phyloP scores from a whole-genome alignment of 2,888 invertebrate species.

The Eugnorisma glareosa region DNA sequence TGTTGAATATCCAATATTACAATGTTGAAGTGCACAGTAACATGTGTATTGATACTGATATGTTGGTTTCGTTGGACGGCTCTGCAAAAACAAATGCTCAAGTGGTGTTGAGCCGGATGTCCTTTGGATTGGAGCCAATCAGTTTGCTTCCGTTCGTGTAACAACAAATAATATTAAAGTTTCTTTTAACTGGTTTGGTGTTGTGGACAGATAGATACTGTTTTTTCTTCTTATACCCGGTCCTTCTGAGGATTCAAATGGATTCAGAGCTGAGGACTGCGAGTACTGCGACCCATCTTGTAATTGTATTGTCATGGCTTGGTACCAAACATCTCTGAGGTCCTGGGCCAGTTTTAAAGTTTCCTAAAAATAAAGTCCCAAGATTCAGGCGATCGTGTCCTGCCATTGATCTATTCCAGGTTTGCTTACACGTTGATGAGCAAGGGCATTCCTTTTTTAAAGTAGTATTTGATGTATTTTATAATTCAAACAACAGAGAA shows the following conservation, averaged over 20 bases:
- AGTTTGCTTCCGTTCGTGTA: slow-evolving; percentile 66
- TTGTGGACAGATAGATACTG: slow-evolving; percentile 1
- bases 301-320: not conserved
- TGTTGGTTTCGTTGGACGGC: slow-evolving; percentile 23
- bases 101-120: slow-evolving; percentile 69
- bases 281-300: not conserved
- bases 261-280: not conserved
- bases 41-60: slow-evolving; percentile 21
- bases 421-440: not conserved
- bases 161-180: slow-evolving; percentile 47
- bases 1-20: slow-evolving; percentile 10
- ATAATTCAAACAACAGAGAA: not conserved
- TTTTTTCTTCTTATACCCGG: not conserved
- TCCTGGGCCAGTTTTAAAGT: not conserved
- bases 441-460: not conserved
- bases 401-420: not conserved
- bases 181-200: slow-evolving; percentile 37
- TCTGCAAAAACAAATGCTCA: slow-evolving; percentile 58
- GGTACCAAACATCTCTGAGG: not conserved
- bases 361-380: not conserved
- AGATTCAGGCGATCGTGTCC: not conserved
- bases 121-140: slow-evolving; percentile 66
- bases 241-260: not conserved
- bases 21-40: slow-evolving; percentile 16
- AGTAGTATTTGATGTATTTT: not conserved